Base-by-base conservation (phyloP, 2,888 invertebrate species). In the Platerodrilus igneus region DNA sequence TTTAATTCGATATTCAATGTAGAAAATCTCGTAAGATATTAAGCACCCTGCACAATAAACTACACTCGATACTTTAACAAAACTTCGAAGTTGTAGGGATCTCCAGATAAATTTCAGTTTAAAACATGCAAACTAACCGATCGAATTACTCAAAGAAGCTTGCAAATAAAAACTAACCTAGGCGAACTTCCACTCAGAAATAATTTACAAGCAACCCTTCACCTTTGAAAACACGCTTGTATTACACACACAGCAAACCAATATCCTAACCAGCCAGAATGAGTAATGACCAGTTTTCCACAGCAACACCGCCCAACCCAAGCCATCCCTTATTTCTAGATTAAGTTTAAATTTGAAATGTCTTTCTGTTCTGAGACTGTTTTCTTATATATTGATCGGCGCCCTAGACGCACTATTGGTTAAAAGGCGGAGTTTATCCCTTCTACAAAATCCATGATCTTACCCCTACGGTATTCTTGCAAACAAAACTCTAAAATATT, bases 281-380 rank as follows among this genome's bases (percentile, higher is more conserved):
- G 67, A 68, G 63, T 68, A 67, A 68, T 67, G 67, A 67, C 65
- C n/a, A n/a, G n/a, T n/a, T n/a, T n/a, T n/a, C n/a, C 62, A 55
- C 54, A 55, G 57, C 63, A 64, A 64, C 66, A 64, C 64, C 63
- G 63, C 62, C 58, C 57, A 51, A 51, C 47, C 55, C 50, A 50
- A 47, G 42, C 46, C 28, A 32, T n/a, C 51, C 48, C 42, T 45
- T 25, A 32, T 21, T 28, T 38, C 29, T 18, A 15, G 37, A 38
- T 31, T 60, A 63, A 65, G 63, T 64, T 64, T 55, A 51, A 63
- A 66, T 62, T 61, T 61, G 53, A 60, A 67, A 66, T 67, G 67
- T 68, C 68, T 68, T 68, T 68, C 68, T 68, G 55, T 63, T 64
- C 68, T 68, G 62, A 68, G 68, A 68, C 62, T 53, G 61, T 66